A percentile compares a stretch with the other conserved stretches of the same genome.
Conservation (phyloP, 2,888 invertebrate species). For the Parelbella ahira region DNA sequence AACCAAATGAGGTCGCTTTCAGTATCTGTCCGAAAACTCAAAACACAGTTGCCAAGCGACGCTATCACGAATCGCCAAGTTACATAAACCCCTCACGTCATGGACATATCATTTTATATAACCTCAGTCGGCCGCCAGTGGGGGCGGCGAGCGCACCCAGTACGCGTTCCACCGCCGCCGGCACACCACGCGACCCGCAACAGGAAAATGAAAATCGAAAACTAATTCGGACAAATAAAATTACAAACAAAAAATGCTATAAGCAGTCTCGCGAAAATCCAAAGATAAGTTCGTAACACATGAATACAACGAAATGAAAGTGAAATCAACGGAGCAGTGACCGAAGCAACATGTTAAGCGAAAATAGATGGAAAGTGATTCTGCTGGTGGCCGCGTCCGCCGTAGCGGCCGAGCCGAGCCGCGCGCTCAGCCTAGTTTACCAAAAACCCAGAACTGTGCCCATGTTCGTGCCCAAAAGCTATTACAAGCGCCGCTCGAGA, state of each 20-base stretch:
- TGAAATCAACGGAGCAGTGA: conserved; percentile 66
- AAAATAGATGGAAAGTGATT: conserved; percentile 75
- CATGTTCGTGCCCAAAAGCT: conserved; percentile 64
- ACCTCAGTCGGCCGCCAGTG: conserved; percentile 35
- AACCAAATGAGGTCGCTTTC: conserved; percentile 22
- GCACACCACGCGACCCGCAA: conserved; percentile 35
- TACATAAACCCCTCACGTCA: conserved; percentile 42
- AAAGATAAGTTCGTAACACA: conserved; percentile 15
- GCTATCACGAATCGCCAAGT: conserved; percentile 30
- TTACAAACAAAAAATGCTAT: conserved; percentile 17
- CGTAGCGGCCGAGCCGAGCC: conserved; percentile 61
- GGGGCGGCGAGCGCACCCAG: conserved; percentile 36
- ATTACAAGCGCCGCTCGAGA: conserved; percentile 41
- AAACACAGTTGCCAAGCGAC: conserved; percentile 38
- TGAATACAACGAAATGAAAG: conserved; percentile 60
- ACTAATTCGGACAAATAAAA: conserved; percentile 15
- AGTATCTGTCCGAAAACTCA: conserved; percentile 27
- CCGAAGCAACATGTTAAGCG: conserved; percentile 71
- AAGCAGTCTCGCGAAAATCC: conserved; percentile 20
- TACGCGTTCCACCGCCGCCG: conserved; percentile 38
- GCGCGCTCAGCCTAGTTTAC: conserved; percentile 63
- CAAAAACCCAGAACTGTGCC: conserved; percentile 51
- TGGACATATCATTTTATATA: conserved; percentile 39
- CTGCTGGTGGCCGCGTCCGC: conserved; percentile 58
- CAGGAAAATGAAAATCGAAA: conserved; percentile 40